These are phyloP conservation scores for Urechis unicinctus DNA, from an alignment of 2,888 invertebrate species.

Conservation along the genomic window DNA sequence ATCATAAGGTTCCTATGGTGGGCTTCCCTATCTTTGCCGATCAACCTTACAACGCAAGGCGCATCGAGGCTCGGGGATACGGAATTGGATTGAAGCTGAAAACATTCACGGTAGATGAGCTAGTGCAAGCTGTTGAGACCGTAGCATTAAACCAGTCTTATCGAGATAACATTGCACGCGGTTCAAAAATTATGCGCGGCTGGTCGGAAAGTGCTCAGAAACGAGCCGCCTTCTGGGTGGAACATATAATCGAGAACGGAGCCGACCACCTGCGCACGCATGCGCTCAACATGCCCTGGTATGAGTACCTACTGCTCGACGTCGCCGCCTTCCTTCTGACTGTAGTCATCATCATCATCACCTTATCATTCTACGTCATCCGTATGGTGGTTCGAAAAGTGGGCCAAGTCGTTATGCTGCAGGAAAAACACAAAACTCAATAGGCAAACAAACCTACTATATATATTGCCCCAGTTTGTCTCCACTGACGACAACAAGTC, in stretches of 20 bases:
- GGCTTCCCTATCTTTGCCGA: slow-evolving; percentile 8
- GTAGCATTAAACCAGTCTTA: slow-evolving; percentile 17
- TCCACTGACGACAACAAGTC: too few species aligned
- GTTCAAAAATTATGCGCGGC: slow-evolving; percentile 16
- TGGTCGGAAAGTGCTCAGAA: slow-evolving; percentile 17
- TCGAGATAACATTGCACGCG: slow-evolving; percentile 14
- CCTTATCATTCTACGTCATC: too few species aligned
- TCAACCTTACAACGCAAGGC: slow-evolving; percentile 4
- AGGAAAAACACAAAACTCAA: too few species aligned
- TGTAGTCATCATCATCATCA: too few species aligned
- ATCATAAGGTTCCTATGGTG: slow-evolving; percentile 12
- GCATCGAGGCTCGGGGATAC: slow-evolving; percentile 10
- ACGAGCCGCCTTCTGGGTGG: slow-evolving; percentile 26
- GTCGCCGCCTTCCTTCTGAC: too few species aligned
- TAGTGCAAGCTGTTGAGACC: slow-evolving; percentile 14
- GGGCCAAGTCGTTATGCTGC: too few species aligned
- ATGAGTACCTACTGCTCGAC: slow-evolving; percentile 23
- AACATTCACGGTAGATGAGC: slow-evolving; percentile 13
- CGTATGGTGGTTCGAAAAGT: too few species aligned
- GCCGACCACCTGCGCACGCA: slow-evolving; percentile 22
- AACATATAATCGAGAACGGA: slow-evolving; percentile 28
- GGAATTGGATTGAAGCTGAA: slow-evolving; percentile 20
- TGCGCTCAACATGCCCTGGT: slow-evolving; percentile 21
- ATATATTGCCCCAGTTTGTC: too few species aligned
- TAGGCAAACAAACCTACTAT: too few species aligned